Conservation (phyloP, 2,888 invertebrate species). For the Vesta saturnalis region DNA sequence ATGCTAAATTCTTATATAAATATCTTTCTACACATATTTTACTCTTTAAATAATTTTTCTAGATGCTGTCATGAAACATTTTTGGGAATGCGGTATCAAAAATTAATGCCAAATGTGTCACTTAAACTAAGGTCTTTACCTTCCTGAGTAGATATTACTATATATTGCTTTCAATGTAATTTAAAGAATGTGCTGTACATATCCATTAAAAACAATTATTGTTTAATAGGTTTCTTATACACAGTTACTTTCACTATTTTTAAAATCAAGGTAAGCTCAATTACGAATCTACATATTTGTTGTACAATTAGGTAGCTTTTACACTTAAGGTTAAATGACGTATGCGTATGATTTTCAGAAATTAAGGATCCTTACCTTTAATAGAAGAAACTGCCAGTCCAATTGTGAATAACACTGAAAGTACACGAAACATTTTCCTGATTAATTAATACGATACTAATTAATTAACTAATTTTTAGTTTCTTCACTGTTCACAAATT, state of each 20-base stretch:
- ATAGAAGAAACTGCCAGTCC: conserved; percentile 26
- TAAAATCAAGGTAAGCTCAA: conserved; percentile 1
- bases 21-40: no score
- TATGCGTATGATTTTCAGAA: no score
- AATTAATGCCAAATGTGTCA: no score
- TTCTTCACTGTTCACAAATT: neutral
- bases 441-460: neutral
- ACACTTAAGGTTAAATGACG: no score
- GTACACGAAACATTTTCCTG: conserved; percentile 15
- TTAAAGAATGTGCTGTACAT: neutral
- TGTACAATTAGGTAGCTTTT: no score
- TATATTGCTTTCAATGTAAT: no score
- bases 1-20: no score
- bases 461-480: neutral
- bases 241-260: conserved; percentile 14
- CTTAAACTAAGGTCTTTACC: no score
- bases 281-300: neutral
- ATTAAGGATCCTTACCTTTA: conserved; percentile 27
- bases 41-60: no score
- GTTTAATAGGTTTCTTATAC: conserved; percentile 4
- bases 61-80: no score
- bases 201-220: neutral
- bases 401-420: conserved; percentile 16
- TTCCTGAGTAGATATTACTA: no score
- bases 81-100: no score